Evolutionary conservation across 2,888 invertebrate genomes (phyloP), one percentile per base, ranked within the genome.

Genomic region (Phragmatobia fuliginosa): DNA sequence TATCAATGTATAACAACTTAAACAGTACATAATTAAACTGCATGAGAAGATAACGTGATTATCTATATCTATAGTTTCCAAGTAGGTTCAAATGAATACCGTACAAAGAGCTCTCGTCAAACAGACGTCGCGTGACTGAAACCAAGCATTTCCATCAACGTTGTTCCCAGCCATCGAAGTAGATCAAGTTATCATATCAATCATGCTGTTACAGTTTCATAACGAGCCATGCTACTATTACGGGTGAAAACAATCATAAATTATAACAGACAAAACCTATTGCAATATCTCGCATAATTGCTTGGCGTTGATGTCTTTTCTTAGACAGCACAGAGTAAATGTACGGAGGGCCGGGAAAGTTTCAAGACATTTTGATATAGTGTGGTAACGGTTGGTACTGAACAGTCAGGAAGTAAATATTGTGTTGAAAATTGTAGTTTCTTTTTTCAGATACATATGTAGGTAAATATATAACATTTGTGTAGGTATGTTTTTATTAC

Each of bases 291-390:
- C 8, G 21, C 8, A 21, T 21, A 18, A 10, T 70, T 66, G 63
- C 72, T 69, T 77, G 83, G 80, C 92, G 92, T 92, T 93, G 92
- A 93, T 85, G 89, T 92, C 93, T 93, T 92, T 92, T 91, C 84
- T 88, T 84, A 83, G 85, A 82, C 76, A 78, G 76, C 79, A 82
- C 84, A 77, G 72, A 70, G 82, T 80, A 72, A 60, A 5, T 21
- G 18, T 45, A 41, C 1, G 45, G n/a, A 71, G 60, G 66, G 8
- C n/a, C 21, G n/a, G 32, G 38, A n/a, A 45, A 49, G 45, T 49
- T 49, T n/a, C n/a, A 62, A 33, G 36, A 14, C 11, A 25, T 5
- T 38, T n/a, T 33, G 38, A n/a, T 21, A 14, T n/a, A 52, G 14
- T 25, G 11, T n/a, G 14, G 11, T 11, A 52, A n/a, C 10, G 25